Base-by-base conservation (phyloP, 2,888 invertebrate genomes). In the Drosophila quasianomalipes region DNA sequence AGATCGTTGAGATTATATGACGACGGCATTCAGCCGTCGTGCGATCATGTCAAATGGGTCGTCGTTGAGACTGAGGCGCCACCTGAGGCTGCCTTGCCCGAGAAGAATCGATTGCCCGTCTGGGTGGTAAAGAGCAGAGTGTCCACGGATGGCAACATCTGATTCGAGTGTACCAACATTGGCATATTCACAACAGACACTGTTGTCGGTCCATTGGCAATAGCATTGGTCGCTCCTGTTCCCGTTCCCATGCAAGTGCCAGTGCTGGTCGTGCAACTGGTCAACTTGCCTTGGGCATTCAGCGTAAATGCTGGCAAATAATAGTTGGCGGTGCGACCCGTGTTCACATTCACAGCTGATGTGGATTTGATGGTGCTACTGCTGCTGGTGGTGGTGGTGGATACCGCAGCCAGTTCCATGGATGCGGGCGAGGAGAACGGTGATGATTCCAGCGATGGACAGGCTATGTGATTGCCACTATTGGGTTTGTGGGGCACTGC, bases 381-480 rank as follows among this genome's bases (percentile, higher is more conserved):
- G 16, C 26, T n/a, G 28, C n/a, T 57, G 47, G 62, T 63, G 51
- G 62, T 53, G 53, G 67, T 54, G 41, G 59, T 79, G 47, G 79
- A 78, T 7, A 83, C 84, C 14, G 82, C 89, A 22, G 87, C 77
- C 70, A 92, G 71, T 73, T 92, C 92, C 71, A 92, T 91, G 2
- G 93, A 93, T 5, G 93, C 92, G 41, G 92, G 93, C 35, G 93
- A 93, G 9, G 93, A 92, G 66, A 92, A 92, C 33, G 93, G 93
- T 5, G 93, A 93, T 28, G 93, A 93, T 61, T 92, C 92, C 5
- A 93, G 78, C 4, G 93, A 93, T 14, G 93, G 92, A 62, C 92
- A 92, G 9, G 91, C 73, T 55, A 91, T 79, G 5, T 89, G 90
- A 70, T 88, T 90, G 31, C 81, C 77, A 64, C 85, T 87, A 49